Base-by-base conservation (phyloP, 2,888 invertebrate species). In the Leptopilina syphax region DNA sequence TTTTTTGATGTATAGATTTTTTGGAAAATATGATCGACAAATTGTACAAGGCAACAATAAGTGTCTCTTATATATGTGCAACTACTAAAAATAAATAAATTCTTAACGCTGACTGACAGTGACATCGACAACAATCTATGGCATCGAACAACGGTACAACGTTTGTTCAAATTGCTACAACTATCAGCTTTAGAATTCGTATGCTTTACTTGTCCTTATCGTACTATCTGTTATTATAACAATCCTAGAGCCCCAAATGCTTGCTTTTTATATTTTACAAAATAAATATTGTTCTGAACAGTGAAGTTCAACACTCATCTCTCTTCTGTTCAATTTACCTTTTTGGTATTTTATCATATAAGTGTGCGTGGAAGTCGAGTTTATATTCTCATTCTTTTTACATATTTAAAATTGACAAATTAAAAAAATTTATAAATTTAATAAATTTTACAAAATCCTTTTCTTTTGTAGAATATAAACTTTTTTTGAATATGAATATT, bases 111-210 rank as follows among this genome's bases (percentile, higher is more conserved):
- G 73, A 73, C 73, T 73, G 73, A 89, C 87, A 88, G 84, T 87
- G 88, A 90, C 89, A 89, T 87, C 88, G 86, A 89, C 86, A 87
- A 89, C 86, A 83, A 87, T 88, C 90, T 90, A 90, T 86, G 83
- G 84, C 83, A 89, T 88, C 87, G 90, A 90, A 89, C 89, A 88
- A 89, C 89, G 81, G 81, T 77, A 82, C 83, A 81, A 67, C 84
- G 85, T 84, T 86, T 82, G 87, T 89, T 88, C 88, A 89, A 89
- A 86, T 86, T 84, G 82, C 91, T 91, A 91, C 89, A 89, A 87
- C 91, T 91, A 90, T 87, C 89, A 89, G 90, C 90, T 91, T 91
- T 91, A 91, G 91, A 91, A 91, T 91, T 91, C 87, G 89, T 90
- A 90, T 91, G 91, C 91, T 91, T 91, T 91, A 91, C 91, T 91